Percentiles rank a stretch among this genome's conserved stretches.
These are phyloP conservation scores for Homalodisca vitripennis DNA, from an alignment of 1,140 invertebrate species.

Conservation along the genomic window DNA sequence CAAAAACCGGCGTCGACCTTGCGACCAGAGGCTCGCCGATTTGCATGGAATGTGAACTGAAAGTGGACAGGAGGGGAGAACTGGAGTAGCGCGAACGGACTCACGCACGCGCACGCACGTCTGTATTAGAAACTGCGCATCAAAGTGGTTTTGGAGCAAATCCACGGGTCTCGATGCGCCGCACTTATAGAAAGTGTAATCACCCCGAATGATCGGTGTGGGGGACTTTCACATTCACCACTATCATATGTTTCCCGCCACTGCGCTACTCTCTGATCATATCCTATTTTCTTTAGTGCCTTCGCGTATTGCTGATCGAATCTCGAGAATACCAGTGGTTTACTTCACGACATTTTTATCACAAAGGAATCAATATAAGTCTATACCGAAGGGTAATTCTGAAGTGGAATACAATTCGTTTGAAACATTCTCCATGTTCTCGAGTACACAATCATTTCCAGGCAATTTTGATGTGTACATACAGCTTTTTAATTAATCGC, in stretches of 20 bases:
- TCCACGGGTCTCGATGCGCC: not conserved
- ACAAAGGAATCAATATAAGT: too few relatives aligned
- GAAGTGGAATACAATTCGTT: too few relatives aligned
- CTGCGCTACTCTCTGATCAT: not conserved
- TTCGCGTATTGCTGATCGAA: too few relatives aligned
- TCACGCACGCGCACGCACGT: not conserved
- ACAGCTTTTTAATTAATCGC: too few relatives aligned
- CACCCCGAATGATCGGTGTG: not conserved
- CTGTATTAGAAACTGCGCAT: conserved; percentile 6
- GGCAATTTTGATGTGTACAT: too few relatives aligned
- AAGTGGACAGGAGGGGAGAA: not conserved
- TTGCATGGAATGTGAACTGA: conserved; percentile 22
- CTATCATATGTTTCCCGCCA: not conserved
- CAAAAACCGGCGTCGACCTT: not conserved
- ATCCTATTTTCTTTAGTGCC: too few relatives aligned
- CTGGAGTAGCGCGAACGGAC: not conserved
- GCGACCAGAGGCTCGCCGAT: conserved; percentile 4
- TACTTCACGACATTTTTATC: too few relatives aligned
- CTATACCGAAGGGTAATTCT: too few relatives aligned
- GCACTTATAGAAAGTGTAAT: conserved; percentile 12
- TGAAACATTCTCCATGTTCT: too few relatives aligned
- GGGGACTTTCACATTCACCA: conserved; percentile 2
- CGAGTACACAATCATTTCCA: too few relatives aligned
- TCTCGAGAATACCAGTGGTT: too few relatives aligned
- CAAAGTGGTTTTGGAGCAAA: conserved; percentile 19